These are phyloP conservation scores for Drosophila bipectinata DNA, from an alignment of 1,140 invertebrate species.

Conservation along the genomic window DNA sequence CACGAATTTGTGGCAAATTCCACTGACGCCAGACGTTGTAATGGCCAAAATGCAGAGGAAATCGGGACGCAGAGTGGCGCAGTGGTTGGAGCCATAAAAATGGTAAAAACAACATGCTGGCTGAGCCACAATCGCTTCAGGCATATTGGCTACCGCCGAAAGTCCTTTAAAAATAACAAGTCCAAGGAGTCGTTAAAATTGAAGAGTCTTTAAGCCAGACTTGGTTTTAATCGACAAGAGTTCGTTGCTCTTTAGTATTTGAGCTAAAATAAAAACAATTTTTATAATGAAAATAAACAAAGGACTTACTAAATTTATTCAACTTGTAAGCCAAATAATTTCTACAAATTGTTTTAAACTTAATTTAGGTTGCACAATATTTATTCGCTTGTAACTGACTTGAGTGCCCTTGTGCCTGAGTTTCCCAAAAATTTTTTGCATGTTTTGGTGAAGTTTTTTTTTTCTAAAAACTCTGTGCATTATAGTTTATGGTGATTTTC, in stretches of 20 bases:
- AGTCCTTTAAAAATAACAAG: constrained; percentile 6
- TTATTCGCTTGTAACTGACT: background rate
- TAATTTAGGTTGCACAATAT: background rate
- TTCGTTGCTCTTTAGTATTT: constrained; percentile 1
- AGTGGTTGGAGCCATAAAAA: constrained; percentile 36
- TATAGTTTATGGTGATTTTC: constrained; percentile 34
- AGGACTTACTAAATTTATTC: too few relatives aligned
- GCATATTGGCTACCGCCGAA: constrained; percentile 25
- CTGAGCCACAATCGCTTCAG: constrained; percentile 12
- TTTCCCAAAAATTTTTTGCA: constrained; percentile 9
- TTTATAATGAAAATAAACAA: background rate
- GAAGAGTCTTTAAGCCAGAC: constrained; percentile 5
- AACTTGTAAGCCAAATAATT: background rate
- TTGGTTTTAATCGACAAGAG: background rate
- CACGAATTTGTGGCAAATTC: constrained; percentile 58
- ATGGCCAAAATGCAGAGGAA: constrained; percentile 32
- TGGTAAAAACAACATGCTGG: constrained; percentile 72
- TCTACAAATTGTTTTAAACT: background rate
- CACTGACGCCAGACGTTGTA: constrained; percentile 67
- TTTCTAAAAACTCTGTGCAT: background rate
- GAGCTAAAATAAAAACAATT: background rate
- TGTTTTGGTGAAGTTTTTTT: constrained; percentile 9
- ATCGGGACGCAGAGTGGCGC: background rate
- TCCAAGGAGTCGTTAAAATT: constrained; percentile 15
- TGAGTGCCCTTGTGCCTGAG: background rate